phyloP scores from a whole-genome alignment of 2,888 invertebrate genomes.

The Fabriciana adippe region DNA sequence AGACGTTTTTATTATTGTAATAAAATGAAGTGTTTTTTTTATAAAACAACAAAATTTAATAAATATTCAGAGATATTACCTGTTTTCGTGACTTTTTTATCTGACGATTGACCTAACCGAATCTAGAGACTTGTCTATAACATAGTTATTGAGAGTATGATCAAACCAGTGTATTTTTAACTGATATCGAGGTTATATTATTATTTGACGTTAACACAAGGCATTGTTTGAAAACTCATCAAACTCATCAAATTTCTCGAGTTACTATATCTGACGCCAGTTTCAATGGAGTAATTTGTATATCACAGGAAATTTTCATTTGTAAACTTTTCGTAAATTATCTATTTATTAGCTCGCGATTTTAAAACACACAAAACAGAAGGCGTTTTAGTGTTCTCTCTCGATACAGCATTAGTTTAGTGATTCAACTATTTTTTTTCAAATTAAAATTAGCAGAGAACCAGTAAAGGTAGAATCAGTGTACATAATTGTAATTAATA shows the following conservation, averaged over 20 bases:
- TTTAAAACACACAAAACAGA: slow-evolving; percentile 9
- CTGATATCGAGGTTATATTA: slow-evolving; percentile 16
- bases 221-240: slow-evolving; percentile 37
- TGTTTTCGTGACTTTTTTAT: no score
- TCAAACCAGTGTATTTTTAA: slow-evolving; percentile 16
- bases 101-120: no score
- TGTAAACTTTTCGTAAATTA: slow-evolving; percentile 14
- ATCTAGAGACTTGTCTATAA: no score
- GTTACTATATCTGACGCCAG: slow-evolving; percentile 18
- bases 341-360: background rate
- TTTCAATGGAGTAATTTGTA: slow-evolving; percentile 19
- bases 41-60: no score
- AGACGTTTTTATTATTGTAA: slow-evolving; percentile 9
- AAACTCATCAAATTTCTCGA: slow-evolving; percentile 29
- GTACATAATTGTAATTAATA: slow-evolving; percentile 50
- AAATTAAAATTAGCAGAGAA: background rate
- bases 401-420: background rate
- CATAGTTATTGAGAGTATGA: slow-evolving; percentile 9
- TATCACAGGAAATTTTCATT: slow-evolving; percentile 23
- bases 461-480: slow-evolving; percentile 24
- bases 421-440: background rate
- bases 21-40: background rate
- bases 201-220: slow-evolving; percentile 31
- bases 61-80: no score
- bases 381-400: background rate